Percentiles rank a stretch among this genome's conserved stretches.
These are phyloP conservation scores for Opisthocomus hoazin DNA, from an alignment of 2,113 vertebrate genomes.

Conservation along the genomic window DNA sequence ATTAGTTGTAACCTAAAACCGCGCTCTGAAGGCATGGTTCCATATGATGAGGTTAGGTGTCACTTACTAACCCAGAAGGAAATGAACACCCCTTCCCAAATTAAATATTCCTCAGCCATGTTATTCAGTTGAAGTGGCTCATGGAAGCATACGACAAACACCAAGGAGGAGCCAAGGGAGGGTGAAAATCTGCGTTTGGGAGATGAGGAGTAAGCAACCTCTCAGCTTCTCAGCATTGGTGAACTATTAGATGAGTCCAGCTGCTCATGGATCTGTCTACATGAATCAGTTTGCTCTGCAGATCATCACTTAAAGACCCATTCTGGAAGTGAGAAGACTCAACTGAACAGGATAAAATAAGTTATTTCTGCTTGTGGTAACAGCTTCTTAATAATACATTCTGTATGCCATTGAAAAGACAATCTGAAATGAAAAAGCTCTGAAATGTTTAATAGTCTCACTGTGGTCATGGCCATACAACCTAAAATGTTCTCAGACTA, in stretches of 20 bases:
- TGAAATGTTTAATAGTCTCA: not conserved
- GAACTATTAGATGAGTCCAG: not conserved
- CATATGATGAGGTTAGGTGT: not conserved
- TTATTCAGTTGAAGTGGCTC: not conserved
- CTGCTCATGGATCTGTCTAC: not conserved
- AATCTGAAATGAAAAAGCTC: not conserved
- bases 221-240: not conserved
- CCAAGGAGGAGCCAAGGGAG: not conserved
- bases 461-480: not conserved
- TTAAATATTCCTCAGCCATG: not conserved
- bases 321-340: constrained; percentile 34
- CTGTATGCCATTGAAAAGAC: not conserved
- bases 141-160: not conserved
- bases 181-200: not conserved
- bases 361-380: constrained; percentile 16
- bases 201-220: not conserved
- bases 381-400: not conserved
- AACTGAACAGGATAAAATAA: not conserved
- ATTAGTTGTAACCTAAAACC: not conserved
- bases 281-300: not conserved
- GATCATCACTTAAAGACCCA: not conserved
- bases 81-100: not conserved
- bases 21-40: not conserved
- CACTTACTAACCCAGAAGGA: not conserved
- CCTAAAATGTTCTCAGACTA: constrained; percentile 8